Evolutionary conservation across 2,797 vertebrate species (phyloP).

Genomic region (Silurus lanzhouensis): DNA sequence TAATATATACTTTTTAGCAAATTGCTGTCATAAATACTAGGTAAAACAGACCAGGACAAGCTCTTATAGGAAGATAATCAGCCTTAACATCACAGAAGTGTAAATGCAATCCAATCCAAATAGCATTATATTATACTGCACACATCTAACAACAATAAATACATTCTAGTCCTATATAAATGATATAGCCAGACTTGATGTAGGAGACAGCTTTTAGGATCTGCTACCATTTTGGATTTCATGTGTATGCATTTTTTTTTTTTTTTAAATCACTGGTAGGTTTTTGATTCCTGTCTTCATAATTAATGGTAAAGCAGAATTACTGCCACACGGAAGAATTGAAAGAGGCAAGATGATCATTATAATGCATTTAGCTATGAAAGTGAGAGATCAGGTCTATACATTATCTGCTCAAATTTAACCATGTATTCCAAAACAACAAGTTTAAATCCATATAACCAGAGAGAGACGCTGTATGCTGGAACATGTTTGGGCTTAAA

Average conservation of each 20-base stretch:
- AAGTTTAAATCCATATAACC: no score
- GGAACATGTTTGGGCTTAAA: background rate
- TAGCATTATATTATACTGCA: background rate
- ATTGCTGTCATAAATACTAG: no score
- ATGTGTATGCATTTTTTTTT: background rate
- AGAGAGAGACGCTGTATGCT: background rate
- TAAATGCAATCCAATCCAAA: background rate
- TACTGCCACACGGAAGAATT: background rate
- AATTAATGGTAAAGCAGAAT: background rate
- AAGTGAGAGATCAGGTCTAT: background rate
- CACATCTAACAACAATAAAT: conserved; percentile 7
- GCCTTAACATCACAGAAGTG: no score
- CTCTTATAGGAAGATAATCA: no score
- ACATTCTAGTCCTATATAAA: background rate
- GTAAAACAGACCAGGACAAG: no score
- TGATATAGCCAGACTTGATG: background rate
- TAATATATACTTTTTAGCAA: background rate
- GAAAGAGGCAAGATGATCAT: background rate
- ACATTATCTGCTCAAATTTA: background rate
- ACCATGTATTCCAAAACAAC: background rate
- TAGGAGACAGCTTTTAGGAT: background rate
- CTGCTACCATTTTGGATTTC: background rate
- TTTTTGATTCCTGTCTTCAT: no score
- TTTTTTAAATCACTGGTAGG: background rate
- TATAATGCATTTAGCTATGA: background rate